Evolutionary conservation across 2,797 vertebrate genomes (phyloP).

Genomic region (Gymnothorax javanicus): DNA sequence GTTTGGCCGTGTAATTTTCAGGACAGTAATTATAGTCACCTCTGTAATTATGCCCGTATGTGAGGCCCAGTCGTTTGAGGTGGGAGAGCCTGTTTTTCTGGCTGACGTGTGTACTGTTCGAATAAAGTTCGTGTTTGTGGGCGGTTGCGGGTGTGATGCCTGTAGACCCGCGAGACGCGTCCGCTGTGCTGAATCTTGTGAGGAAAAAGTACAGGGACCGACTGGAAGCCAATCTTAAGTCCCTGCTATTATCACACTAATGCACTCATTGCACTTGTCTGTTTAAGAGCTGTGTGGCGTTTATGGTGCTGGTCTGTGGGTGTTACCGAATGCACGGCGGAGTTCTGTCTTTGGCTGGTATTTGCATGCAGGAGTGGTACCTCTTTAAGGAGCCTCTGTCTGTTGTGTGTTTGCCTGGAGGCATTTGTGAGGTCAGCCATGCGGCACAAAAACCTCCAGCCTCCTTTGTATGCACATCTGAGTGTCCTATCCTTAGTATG

Average conservation of each 20-base stretch:
- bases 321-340: background rate
- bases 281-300: background rate
- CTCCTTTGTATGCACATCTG: no score
- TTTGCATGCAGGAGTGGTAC: background rate
- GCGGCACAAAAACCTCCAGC: no score
- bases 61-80: slow-evolving; percentile 77
- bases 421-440: background rate
- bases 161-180: no score
- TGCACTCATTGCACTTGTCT: background rate
- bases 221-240: background rate
- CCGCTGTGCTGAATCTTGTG: no score
- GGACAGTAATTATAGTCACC: slow-evolving; percentile 84
- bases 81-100: slow-evolving; percentile 71
- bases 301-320: background rate
- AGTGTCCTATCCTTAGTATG: no score
- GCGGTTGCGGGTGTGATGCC: slow-evolving; percentile 36
- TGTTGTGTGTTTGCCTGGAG: background rate
- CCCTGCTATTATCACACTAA: background rate
- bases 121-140: slow-evolving; percentile 75
- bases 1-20: slow-evolving; percentile 89
- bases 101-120: slow-evolving; percentile 72
- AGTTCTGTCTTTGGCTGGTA: background rate
- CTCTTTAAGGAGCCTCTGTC: background rate
- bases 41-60: slow-evolving; percentile 78
- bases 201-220: slow-evolving; percentile 48